Percentiles rank a stretch among this genome's conserved stretches.
Conservation (phyloP, 1,140 invertebrate genomes). For the Aphidius gifuensis region DNA sequence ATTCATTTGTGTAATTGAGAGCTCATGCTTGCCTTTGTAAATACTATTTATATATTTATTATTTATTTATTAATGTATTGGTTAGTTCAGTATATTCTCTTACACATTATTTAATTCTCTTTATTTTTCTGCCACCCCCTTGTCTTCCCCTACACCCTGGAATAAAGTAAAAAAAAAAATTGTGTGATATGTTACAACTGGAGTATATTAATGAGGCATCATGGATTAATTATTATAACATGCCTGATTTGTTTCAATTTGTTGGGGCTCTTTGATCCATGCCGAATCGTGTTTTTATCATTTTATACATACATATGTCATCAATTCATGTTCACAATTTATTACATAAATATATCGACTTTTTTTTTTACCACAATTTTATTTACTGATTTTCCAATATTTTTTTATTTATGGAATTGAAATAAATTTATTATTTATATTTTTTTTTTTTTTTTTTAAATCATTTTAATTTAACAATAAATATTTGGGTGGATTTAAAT, state of each 20-base stretch:
- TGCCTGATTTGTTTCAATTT: conserved; percentile 54
- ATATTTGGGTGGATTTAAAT: too few species aligned
- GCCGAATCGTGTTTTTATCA: conserved; percentile 42
- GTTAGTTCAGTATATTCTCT: too few species aligned
- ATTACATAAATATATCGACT: conserved; percentile 1
- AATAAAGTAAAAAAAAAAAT: not conserved
- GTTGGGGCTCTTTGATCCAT: conserved; percentile 33
- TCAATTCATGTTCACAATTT: conserved; percentile 5
- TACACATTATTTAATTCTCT: too few species aligned
- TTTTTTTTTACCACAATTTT: not conserved
- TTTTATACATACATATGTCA: conserved; percentile 21
- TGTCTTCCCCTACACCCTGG: conserved; percentile 5
- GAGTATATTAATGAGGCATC: conserved; percentile 43
- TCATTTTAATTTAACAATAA: not conserved
- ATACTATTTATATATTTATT: conserved; percentile 2
- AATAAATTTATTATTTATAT: not conserved
- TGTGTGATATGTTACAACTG: conserved; percentile 24
- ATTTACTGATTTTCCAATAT: conserved; percentile 8
- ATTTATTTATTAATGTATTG: too few species aligned
- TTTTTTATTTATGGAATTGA: not conserved
- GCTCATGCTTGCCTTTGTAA: conserved; percentile 33
- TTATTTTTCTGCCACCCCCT: not conserved
- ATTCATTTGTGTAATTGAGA: conserved; percentile 53
- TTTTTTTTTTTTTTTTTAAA: conserved; percentile 28
- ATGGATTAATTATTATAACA: conserved; percentile 54